Conservation (phyloP, 2,113 vertebrate species). For the Notechis scutatus region DNA sequence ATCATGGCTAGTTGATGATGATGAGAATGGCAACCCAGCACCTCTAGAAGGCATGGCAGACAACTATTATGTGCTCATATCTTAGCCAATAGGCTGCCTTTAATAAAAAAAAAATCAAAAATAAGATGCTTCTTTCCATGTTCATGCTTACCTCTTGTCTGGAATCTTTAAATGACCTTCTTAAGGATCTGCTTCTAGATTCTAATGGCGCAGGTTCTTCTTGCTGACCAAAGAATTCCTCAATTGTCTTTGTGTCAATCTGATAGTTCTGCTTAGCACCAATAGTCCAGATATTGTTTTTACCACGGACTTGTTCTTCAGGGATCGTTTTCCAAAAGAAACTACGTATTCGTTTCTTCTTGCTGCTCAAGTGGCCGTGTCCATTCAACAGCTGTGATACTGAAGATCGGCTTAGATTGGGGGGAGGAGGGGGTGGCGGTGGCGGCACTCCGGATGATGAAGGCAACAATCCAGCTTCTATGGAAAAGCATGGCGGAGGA, state of each 20-base stretch:
- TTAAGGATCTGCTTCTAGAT: constrained; percentile 61
- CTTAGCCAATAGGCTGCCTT: background rate
- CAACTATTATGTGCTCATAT: constrained; percentile 17
- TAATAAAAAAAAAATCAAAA: constrained; percentile 10
- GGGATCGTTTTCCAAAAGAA: constrained; percentile 99
- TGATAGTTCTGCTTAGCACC: constrained; percentile 87
- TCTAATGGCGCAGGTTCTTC: constrained; percentile 69
- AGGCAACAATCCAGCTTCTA: constrained; percentile 25
- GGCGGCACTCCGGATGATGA: constrained; percentile 45
- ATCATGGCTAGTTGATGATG: background rate
- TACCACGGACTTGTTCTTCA: constrained; percentile 91
- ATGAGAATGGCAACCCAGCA: background rate
- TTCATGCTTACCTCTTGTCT: constrained; percentile 84
- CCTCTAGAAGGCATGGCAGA: background rate
- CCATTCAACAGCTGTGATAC: constrained; percentile 56
- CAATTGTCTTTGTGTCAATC: constrained; percentile 88
- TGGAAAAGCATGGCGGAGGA: constrained; percentile 38
- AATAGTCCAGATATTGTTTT: constrained; percentile 95
- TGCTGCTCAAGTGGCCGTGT: constrained; percentile 73
- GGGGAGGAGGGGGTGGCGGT: constrained; percentile 55
- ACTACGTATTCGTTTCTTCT: constrained; percentile 87
- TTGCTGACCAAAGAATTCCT: constrained; percentile 95
- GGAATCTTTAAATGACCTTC: constrained; percentile 81
- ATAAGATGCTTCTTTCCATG: background rate
- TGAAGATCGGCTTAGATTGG: constrained; percentile 66